These are phyloP conservation scores for Stichopus horrens DNA, from an alignment of 53 echinoderm and acorn worm genomes.

Conservation along the genomic window DNA sequence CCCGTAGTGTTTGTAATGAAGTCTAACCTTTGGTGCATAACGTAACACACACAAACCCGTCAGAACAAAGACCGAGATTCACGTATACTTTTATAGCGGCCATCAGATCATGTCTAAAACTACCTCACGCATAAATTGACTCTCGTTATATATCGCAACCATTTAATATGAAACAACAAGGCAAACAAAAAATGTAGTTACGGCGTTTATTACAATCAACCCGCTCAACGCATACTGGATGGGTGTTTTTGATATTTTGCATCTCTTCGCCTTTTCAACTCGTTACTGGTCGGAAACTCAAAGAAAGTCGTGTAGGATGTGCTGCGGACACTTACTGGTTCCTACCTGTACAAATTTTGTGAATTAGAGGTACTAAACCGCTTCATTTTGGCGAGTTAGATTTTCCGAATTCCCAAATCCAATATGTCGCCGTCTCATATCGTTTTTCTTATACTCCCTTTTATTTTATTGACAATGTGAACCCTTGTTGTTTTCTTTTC, in stretches of 20 bases:
- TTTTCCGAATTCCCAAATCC: slow-evolving; percentile 38
- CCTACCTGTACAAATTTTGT: slow-evolving; percentile 7
- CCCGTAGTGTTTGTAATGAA: background rate
- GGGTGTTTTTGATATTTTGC: slow-evolving; percentile 2
- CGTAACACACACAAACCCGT: background rate
- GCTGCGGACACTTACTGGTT: background rate
- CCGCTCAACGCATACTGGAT: slow-evolving; percentile 38
- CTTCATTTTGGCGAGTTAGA: slow-evolving; percentile 21
- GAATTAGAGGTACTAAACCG: slow-evolving; percentile 29
- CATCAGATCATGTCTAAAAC: slow-evolving; percentile 37
- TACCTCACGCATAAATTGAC: slow-evolving; percentile 47
- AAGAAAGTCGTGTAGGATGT: slow-evolving; percentile 26
- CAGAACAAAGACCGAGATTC: slow-evolving; percentile 25
- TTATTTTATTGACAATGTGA: slow-evolving; percentile 43
- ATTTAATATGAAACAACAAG: slow-evolving; percentile 44
- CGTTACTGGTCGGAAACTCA: background rate
- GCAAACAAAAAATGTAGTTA: slow-evolving; percentile 47
- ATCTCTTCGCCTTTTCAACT: background rate
- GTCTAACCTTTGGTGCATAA: slow-evolving; percentile 1
- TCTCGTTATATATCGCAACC: slow-evolving; percentile 38
- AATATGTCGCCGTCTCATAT: slow-evolving; percentile 42
- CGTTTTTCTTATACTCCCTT: slow-evolving; percentile 41
- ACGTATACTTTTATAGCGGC: background rate
- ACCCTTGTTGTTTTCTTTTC: slow-evolving; percentile 34
- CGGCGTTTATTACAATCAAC: slow-evolving; percentile 46